Conservation (phyloP, 2,888 invertebrate species). For the Onchidella celtica region DNA sequence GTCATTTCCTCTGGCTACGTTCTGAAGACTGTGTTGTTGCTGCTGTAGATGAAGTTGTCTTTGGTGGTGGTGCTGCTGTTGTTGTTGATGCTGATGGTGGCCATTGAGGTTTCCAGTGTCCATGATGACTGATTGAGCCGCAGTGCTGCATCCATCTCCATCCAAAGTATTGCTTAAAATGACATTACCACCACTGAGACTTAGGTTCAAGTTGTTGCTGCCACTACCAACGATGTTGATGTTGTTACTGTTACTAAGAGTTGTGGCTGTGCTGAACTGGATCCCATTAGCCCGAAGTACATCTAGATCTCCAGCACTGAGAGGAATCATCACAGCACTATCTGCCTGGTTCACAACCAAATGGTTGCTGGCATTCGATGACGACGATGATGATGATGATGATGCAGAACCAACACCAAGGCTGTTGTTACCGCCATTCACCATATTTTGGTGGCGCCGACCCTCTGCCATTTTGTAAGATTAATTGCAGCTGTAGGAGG, state of each 20-base stretch:
- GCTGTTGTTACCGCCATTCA: not conserved
- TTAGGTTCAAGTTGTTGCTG: constrained; percentile 16
- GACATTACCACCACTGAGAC: constrained; percentile 17
- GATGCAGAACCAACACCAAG: constrained; percentile 2
- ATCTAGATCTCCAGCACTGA: constrained; percentile 42
- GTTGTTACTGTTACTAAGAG: not conserved
- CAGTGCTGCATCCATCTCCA: not conserved
- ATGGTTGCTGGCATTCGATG: not conserved
- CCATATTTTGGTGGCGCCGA: constrained; percentile 25
- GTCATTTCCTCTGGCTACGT: not conserved
- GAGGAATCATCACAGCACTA: constrained; percentile 44
- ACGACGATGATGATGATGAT: not conserved
- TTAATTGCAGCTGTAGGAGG: too few relatives aligned
- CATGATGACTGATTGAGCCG: constrained; percentile 22
- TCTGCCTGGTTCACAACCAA: constrained; percentile 17
- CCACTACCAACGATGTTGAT: not conserved
- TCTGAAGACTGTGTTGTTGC: constrained; percentile 17
- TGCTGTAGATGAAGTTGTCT: not conserved
- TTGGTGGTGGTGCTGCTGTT: constrained; percentile 16
- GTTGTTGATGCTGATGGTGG: constrained; percentile 17
- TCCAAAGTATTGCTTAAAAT: constrained; percentile 16
- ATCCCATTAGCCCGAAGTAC: constrained; percentile 31
- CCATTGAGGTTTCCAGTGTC: constrained; percentile 19
- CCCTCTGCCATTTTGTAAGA: constrained; percentile 20
- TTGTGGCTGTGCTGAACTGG: constrained; percentile 13